These are phyloP conservation scores for Champsocephalus gunnari DNA, from an alignment of 2,797 vertebrate species.

Conservation along the genomic window DNA sequence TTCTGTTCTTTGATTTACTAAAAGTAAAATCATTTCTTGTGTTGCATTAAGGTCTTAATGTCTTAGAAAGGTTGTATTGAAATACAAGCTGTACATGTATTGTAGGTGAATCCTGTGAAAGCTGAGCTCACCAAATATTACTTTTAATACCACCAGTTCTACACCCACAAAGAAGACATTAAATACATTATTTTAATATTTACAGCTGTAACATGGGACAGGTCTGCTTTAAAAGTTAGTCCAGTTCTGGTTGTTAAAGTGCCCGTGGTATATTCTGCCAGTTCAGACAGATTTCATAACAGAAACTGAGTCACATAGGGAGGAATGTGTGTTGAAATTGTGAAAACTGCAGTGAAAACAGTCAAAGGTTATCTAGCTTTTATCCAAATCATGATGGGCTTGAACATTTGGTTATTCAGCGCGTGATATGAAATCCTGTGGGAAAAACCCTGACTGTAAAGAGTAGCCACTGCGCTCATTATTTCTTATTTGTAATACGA, in stretches of 20 bases:
- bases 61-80: background rate
- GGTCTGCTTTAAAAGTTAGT: background rate
- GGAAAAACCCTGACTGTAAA: background rate
- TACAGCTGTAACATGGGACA: background rate
- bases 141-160: background rate
- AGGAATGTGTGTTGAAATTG: background rate
- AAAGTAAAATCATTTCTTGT: background rate
- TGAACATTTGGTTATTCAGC: conserved; percentile 3
- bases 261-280: background rate
- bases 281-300: conserved; percentile 21
- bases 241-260: background rate
- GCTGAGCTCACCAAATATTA: background rate
- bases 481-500: conserved; percentile 9
- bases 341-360: too few species aligned
- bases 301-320: background rate
- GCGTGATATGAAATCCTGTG: background rate
- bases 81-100: too few species aligned
- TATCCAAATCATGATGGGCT: background rate
- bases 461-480: background rate
- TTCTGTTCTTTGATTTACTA: conserved; percentile 1
- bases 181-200: background rate
- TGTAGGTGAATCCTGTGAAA: background rate
- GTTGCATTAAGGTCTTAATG: background rate
- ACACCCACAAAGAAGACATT: background rate
- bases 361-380: background rate